phyloP scores from a whole-genome alignment of 1,140 invertebrate species.

The Diachasma alloeum region DNA sequence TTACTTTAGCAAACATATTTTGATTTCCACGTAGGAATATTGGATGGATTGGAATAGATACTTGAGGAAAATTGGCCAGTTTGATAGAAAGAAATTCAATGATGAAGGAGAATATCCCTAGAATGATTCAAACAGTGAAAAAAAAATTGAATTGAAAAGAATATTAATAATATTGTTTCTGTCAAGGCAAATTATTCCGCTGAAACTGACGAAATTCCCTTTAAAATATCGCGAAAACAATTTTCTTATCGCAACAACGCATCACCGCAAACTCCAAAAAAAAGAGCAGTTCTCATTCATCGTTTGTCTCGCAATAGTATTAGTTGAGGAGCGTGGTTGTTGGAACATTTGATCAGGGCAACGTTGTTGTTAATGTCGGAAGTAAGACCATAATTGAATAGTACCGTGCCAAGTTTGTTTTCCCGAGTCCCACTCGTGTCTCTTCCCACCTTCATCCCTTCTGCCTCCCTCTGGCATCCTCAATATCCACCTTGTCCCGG shows the following conservation, averaged over 20 bases:
- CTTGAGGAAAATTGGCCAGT: too few relatives aligned
- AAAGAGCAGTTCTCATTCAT: not conserved
- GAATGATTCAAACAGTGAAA: too few relatives aligned
- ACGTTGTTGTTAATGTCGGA: constrained; percentile 12
- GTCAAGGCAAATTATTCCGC: too few relatives aligned
- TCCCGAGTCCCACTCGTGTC: not conserved
- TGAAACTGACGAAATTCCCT: too few relatives aligned
- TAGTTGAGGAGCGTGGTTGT: not conserved
- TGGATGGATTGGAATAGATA: too few relatives aligned
- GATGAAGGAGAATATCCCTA: too few relatives aligned
- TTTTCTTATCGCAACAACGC: constrained; percentile 8
- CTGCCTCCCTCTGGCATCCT: not conserved
- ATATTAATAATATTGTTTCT: too few relatives aligned
- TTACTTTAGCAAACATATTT: too few relatives aligned
- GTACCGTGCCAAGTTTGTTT: constrained; percentile 13
- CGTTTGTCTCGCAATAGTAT: not conserved
- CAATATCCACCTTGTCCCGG: not conserved
- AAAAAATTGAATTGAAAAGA: too few relatives aligned
- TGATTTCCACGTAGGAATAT: too few relatives aligned
- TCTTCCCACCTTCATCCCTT: not conserved
- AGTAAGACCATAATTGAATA: constrained; percentile 22
- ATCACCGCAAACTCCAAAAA: not conserved
- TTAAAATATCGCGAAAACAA: not conserved
- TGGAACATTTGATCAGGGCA: not conserved
- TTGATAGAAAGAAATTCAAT: too few relatives aligned